phyloP scores from a whole-genome alignment of 2,113 vertebrate species.

The Actenoides hombroni region DNA sequence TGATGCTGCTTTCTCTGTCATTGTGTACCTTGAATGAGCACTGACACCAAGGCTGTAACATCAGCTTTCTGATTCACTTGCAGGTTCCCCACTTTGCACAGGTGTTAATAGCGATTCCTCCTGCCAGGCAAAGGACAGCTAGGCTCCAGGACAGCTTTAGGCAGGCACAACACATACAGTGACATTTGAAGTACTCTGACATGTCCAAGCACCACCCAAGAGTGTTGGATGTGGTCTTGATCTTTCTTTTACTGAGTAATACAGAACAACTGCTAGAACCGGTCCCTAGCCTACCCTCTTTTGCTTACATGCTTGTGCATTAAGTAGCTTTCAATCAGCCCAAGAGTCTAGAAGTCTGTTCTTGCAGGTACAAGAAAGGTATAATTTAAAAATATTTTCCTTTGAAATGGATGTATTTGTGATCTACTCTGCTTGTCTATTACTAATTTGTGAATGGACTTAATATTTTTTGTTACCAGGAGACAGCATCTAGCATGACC shows the following conservation, averaged over 20 bases:
- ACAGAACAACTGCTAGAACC: slow-evolving; percentile 43
- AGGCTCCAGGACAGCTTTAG: slow-evolving; percentile 9
- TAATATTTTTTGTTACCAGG: neutral
- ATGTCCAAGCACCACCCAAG: slow-evolving; percentile 22
- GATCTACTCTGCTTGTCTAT: neutral
- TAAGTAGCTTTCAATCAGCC: neutral
- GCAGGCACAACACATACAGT: neutral
- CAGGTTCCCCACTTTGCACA: neutral
- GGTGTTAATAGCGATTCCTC: neutral
- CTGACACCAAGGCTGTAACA: neutral
- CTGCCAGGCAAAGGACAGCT: neutral
- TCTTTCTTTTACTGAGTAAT: slow-evolving; percentile 42
- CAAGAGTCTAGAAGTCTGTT: neutral
- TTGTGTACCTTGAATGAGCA: neutral
- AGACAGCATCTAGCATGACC: neutral
- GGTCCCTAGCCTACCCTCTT: neutral
- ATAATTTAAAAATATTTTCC: neutral
- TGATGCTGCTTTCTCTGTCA: neutral
- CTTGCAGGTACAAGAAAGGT: neutral
- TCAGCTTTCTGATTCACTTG: neutral
- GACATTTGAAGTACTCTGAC: neutral
- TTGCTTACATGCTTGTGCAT: neutral
- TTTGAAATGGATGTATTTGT: slow-evolving; percentile 30
- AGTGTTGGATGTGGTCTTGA: slow-evolving; percentile 15
- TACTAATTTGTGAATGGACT: neutral